Percentiles rank a stretch among this genome's conserved stretches.
These are phyloP conservation scores for Pardosa pseudoannulata DNA, from an alignment of 2,888 invertebrate species.

Conservation along the genomic window DNA sequence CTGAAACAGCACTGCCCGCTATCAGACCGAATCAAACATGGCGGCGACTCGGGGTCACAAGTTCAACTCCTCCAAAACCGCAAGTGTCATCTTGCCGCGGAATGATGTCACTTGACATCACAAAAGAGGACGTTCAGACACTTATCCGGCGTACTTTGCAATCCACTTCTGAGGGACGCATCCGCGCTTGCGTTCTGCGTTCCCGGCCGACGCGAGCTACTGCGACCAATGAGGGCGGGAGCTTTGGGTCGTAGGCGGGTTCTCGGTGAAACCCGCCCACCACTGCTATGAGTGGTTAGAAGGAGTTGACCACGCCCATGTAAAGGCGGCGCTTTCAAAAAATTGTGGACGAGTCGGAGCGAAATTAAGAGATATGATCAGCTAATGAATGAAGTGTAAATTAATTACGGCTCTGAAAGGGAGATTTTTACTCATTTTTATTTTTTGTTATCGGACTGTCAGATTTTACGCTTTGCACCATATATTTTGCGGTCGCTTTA, in stretches of 20 bases:
- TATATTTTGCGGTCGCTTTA: conserved; percentile 60
- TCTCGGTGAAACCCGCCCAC: conserved; percentile 13
- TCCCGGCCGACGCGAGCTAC: conserved; percentile 20
- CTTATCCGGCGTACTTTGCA: conserved; percentile 61
- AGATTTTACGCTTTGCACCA: conserved; percentile 54
- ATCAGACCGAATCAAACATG: conserved; percentile 49
- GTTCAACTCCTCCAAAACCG: conserved; percentile 40
- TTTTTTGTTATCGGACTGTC: conserved; percentile 33
- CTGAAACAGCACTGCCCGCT: background rate
- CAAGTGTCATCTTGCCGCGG: conserved; percentile 39
- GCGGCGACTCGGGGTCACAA: conserved; percentile 42
- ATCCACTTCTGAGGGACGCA: conserved; percentile 50
- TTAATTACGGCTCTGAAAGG: conserved; percentile 54
- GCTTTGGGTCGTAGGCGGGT: conserved; percentile 1
- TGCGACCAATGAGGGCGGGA: conserved; percentile 50
- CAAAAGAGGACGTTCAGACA: conserved; percentile 54
- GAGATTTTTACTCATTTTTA: conserved; percentile 43
- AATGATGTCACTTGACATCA: conserved; percentile 61
- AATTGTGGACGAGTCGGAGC: conserved; percentile 21
- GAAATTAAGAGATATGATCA: conserved; percentile 67
- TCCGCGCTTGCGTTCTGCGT: conserved; percentile 32
- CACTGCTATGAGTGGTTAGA: conserved; percentile 27
- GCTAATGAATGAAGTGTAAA: conserved; percentile 71
- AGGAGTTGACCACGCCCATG: conserved; percentile 30
- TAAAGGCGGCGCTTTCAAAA: conserved; percentile 38